Percentiles rank a stretch among this genome's conserved stretches.
These are phyloP conservation scores for Plectropomus leopardus DNA, from an alignment of 2,113 vertebrate genomes.

Conservation along the genomic window DNA sequence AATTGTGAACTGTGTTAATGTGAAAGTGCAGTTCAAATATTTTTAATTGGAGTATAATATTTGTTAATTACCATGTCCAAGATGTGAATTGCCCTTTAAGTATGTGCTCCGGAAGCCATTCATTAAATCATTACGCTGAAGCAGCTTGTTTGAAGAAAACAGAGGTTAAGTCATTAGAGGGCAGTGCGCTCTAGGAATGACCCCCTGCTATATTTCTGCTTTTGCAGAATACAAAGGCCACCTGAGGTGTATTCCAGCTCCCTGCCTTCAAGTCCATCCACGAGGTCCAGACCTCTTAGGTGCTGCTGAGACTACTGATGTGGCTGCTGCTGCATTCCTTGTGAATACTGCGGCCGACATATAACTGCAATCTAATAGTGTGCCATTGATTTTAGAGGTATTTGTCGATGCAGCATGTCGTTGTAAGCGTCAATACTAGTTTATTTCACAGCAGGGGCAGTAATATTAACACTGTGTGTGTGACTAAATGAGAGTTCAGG, in stretches of 20 bases:
- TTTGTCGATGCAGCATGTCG: constrained; percentile 42
- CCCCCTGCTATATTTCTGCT: constrained; percentile 25
- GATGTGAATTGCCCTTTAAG: constrained; percentile 1
- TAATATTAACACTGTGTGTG: constrained; percentile 19
- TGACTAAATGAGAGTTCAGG: constrained; percentile 14
- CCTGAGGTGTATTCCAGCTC: not conserved
- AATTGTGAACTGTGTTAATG: not conserved
- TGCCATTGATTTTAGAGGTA: constrained; percentile 54
- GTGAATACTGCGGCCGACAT: constrained; percentile 55
- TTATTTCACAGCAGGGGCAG: constrained; percentile 21
- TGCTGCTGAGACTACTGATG: constrained; percentile 42
- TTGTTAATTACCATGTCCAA: not conserved
- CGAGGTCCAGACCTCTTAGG: constrained; percentile 18
- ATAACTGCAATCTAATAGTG: constrained; percentile 43
- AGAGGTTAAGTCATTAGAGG: constrained; percentile 31
- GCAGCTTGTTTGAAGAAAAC: constrained; percentile 10
- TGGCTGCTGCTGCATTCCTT: constrained; percentile 42
- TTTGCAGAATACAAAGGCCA: not conserved
- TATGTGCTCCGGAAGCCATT: constrained; percentile 27
- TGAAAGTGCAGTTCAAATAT: too few relatives aligned
- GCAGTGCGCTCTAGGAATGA: constrained; percentile 36
- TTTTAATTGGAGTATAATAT: not conserved
- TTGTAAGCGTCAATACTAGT: constrained; percentile 32
- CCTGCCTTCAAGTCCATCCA: constrained; percentile 22
- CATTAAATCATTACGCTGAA: constrained; percentile 25